These are phyloP conservation scores for Murina feae DNA, from an alignment of 2,113 vertebrate genomes.

Conservation along the genomic window DNA sequence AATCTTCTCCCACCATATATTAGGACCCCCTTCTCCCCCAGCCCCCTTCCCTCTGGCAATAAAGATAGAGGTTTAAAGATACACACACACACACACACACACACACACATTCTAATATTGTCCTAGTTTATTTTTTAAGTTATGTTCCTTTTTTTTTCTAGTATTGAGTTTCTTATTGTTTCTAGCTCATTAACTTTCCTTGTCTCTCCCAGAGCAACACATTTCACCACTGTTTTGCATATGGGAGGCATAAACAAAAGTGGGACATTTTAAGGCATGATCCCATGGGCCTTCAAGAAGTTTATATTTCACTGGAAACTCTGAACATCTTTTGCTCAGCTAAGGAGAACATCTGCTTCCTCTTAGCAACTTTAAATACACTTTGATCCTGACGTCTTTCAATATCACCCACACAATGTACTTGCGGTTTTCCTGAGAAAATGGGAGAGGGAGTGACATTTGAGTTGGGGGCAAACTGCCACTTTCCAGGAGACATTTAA, in stretches of 20 bases:
- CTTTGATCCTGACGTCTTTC: slow-evolving; percentile 54
- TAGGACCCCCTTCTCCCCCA: too few relatives aligned
- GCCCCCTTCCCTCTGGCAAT: too few relatives aligned
- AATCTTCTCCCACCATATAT: too few relatives aligned
- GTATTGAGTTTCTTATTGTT: slow-evolving; percentile 45
- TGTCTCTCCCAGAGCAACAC: slow-evolving; percentile 37
- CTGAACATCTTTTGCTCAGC: slow-evolving; percentile 51
- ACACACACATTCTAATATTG: slow-evolving; percentile 56
- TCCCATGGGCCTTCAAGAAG: slow-evolving; percentile 47
- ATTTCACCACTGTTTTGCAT: slow-evolving; percentile 51
- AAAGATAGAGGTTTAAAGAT: not conserved
- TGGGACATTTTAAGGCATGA: slow-evolving; percentile 38
- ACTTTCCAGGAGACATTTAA: slow-evolving; percentile 42
- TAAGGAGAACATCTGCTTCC: slow-evolving; percentile 64
- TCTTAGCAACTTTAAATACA: slow-evolving; percentile 60
- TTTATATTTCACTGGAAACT: slow-evolving; percentile 68
- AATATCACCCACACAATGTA: slow-evolving; percentile 48
- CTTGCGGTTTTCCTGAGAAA: slow-evolving; percentile 56
- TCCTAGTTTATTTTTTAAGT: not conserved
- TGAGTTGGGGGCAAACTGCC: slow-evolving; percentile 33
- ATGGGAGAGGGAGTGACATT: slow-evolving; percentile 20
- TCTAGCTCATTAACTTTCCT: slow-evolving; percentile 54
- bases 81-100: too few relatives aligned
- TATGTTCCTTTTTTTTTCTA: slow-evolving; percentile 33
- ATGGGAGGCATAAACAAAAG: slow-evolving; percentile 58